Base-by-base conservation (phyloP, 2,888 invertebrate species). In the Metallyticus violacea region DNA sequence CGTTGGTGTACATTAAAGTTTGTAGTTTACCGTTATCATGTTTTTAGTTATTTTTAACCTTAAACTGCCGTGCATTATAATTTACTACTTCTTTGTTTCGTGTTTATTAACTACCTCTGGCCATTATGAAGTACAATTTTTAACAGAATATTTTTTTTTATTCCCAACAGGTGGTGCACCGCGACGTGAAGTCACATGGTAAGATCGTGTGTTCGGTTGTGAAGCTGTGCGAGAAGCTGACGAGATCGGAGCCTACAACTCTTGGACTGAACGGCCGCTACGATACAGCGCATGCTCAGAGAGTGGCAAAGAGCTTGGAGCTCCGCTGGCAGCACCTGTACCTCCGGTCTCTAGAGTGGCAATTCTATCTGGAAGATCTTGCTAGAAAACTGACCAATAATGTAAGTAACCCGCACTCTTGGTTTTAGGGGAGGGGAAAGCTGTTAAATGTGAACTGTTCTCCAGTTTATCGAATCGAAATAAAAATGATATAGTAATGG, bases 181-280 rank as follows among this genome's bases (percentile, higher is more conserved):
- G 95, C 91, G 97, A 98, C 94, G 97, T 98, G 92, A 97, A 97
- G 94, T 97, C 97, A 92, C 97, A 97, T 94, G 96, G 96, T 90
- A 95, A 96, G 93, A 96, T 96, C 92, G 97, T 97, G 91, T 94
- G 94, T 91, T 95, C 95, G 87, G 95, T 95, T 93, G 95, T 96
- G 92, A 95, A 95, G 92, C 94, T 95, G 91, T 96, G 95, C 93
- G 95, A 94, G 91, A 95, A 93, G 90, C 40, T 88, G 15, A 88
- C 85, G 22, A 86, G 81, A 90, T 25, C 82, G 78, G 79, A 80
- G n/a, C 30, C 79, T 29, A 25, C 30, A 29, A 77, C 76, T 29
- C 81, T 84, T 62, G 29, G 84, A 26, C 22, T 26, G 79, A 79
- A 90, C 88, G 6, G 77, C 7, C 83, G 84, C 77, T 26, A 79